Conservation (phyloP, 2,888 invertebrate genomes). For the Trichopoda pennipes region DNA sequence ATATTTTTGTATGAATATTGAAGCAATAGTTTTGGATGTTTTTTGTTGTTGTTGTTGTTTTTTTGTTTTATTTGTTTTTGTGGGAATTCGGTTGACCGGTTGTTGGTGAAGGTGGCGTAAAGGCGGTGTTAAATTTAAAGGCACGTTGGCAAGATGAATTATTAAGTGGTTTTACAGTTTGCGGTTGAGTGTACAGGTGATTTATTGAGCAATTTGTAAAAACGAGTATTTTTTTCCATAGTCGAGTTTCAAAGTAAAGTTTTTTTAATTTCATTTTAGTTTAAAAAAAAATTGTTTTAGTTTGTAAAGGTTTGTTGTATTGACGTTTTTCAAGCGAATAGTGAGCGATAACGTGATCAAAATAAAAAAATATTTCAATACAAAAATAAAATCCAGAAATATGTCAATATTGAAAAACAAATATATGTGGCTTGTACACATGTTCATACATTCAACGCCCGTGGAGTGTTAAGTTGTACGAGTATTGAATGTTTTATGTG, state of each 20-base stretch:
- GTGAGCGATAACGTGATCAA: background rate
- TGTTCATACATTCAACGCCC: constrained; percentile 61
- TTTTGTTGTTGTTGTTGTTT: constrained; percentile 21
- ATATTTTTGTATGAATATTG: constrained; percentile 31
- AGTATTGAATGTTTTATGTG: constrained; percentile 62
- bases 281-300: constrained; percentile 56
- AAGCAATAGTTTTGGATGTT: background rate
- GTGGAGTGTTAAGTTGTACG: constrained; percentile 63
- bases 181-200: constrained; percentile 62
- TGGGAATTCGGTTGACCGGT: constrained; percentile 41
- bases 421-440: constrained; percentile 11
- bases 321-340: constrained; percentile 4
- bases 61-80: too few species aligned
- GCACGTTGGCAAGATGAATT: constrained; percentile 64
- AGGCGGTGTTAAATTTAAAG: constrained; percentile 44
- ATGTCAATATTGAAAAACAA: constrained; percentile 21
- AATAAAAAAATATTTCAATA: background rate
- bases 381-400: background rate
- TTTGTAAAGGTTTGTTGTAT: constrained; percentile 20
- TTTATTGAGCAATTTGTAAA: constrained; percentile 66
- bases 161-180: constrained; percentile 67
- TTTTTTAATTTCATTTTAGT: constrained; percentile 47
- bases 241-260: background rate
- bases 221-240: constrained; percentile 8
- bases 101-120: constrained; percentile 27